Evolutionary conservation across 1,140 invertebrate species (phyloP).

Genomic region (Danaus melanippus): DNA sequence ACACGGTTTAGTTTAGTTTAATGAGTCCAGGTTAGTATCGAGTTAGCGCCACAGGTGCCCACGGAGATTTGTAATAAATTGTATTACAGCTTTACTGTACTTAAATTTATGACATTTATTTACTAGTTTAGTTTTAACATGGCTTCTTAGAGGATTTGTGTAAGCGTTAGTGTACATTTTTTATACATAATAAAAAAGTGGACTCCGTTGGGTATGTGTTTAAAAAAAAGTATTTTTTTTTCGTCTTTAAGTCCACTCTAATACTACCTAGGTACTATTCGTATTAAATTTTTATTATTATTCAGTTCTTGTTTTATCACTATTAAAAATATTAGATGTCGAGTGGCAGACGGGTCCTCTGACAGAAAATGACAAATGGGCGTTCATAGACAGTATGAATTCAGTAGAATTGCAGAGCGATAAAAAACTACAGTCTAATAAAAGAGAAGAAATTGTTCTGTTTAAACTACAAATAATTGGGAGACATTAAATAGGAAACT

Average conservation of each 20-base stretch:
- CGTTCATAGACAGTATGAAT: background rate
- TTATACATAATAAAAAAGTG: no score
- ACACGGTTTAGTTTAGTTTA: conserved; percentile 10
- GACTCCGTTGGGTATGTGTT: no score
- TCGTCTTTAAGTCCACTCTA: background rate
- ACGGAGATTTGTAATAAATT: conserved; percentile 22
- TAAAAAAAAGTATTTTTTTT: no score
- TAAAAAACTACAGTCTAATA: no score
- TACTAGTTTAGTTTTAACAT: no score
- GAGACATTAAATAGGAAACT: no score
- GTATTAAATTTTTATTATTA: no score
- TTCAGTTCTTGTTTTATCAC: no score
- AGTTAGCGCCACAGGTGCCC: conserved; percentile 22
- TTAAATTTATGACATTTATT: background rate
- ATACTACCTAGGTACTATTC: no score
- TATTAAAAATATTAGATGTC: background rate
- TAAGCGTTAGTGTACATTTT: conserved; percentile 1
- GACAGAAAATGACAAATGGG: conserved; percentile 1
- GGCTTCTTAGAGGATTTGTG: background rate
- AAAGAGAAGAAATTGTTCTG: no score
- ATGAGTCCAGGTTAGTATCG: conserved; percentile 11
- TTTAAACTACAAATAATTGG: no score
- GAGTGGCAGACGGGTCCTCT: conserved; percentile 3
- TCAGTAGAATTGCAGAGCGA: no score
- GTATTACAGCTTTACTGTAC: conserved; percentile 15